Conservation (phyloP, 2,797 vertebrate genomes). For the Chaetodon trifasciatus region DNA sequence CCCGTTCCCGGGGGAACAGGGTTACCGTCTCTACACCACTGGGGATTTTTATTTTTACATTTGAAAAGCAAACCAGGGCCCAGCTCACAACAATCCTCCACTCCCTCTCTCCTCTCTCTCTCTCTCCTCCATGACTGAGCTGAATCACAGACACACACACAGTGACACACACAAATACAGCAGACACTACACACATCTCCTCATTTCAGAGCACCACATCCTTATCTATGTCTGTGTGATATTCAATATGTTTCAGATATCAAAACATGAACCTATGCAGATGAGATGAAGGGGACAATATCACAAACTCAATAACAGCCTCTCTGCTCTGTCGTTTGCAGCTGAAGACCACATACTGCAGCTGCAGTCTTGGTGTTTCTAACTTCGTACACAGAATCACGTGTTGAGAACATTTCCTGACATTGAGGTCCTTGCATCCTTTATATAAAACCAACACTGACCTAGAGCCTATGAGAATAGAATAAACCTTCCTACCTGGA, state of each 20-base stretch:
- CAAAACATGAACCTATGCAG: slow-evolving; percentile 77
- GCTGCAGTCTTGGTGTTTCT: slow-evolving; percentile 9
- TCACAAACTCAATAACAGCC: slow-evolving; percentile 63
- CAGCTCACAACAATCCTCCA: slow-evolving; percentile 71
- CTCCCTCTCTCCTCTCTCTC: slow-evolving; percentile 36
- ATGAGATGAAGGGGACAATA: slow-evolving; percentile 75
- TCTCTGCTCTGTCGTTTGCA: slow-evolving; percentile 42
- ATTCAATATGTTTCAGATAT: slow-evolving; percentile 80
- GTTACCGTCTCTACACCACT: slow-evolving; percentile 74
- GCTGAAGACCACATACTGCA: slow-evolving; percentile 16
- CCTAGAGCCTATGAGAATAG: neutral
- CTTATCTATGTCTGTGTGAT: slow-evolving; percentile 79
- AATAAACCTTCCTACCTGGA: neutral
- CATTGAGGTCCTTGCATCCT: neutral
- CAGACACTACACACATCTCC: slow-evolving; percentile 50
- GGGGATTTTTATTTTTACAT: slow-evolving; percentile 84
- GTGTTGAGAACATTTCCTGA: neutral
- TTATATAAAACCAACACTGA: neutral
- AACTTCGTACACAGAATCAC: slow-evolving; percentile 12
- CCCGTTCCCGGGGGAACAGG: slow-evolving; percentile 75
- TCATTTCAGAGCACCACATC: slow-evolving; percentile 67
- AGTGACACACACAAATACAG: slow-evolving; percentile 42
- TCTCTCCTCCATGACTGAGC: slow-evolving; percentile 45
- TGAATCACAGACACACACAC: slow-evolving; percentile 51
- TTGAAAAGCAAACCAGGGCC: slow-evolving; percentile 77